These are phyloP conservation scores for Danaus melanippus DNA, from an alignment of 1,140 invertebrate genomes.

Conservation along the genomic window DNA sequence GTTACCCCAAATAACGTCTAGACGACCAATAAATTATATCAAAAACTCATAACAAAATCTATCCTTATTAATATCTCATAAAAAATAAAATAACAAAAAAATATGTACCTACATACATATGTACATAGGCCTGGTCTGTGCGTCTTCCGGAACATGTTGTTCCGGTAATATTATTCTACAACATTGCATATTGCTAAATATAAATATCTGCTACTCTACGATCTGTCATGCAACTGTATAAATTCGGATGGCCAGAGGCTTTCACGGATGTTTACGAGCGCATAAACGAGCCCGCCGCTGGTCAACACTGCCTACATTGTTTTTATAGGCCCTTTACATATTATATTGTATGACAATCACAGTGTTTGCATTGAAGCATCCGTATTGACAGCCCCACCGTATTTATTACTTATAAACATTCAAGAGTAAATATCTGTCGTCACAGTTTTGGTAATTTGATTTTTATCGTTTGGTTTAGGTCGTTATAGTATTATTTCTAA, in stretches of 20 bases:
- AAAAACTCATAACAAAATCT: neutral
- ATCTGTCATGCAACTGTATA: slow-evolving; percentile 17
- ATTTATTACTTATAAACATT: slow-evolving; percentile 2
- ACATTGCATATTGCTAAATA: too few species aligned
- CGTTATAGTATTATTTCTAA: too few species aligned
- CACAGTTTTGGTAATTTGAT: too few species aligned
- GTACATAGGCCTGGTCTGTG: too few species aligned
- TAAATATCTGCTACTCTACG: too few species aligned
- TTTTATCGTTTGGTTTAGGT: too few species aligned
- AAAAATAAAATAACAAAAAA: too few species aligned
- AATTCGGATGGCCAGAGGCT: slow-evolving; percentile 18
- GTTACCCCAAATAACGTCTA: too few species aligned
- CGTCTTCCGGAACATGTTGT: too few species aligned
- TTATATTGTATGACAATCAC: slow-evolving; percentile 4
- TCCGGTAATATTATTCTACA: too few species aligned
- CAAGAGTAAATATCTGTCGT: neutral
- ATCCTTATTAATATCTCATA: too few species aligned
- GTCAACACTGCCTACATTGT: slow-evolving; percentile 25
- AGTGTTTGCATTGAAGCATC: slow-evolving; percentile 5
- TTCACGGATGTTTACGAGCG: slow-evolving; percentile 27
- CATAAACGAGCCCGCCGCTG: slow-evolving; percentile 24
- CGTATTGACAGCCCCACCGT: neutral
- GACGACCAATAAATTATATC: neutral
- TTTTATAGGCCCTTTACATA: slow-evolving; percentile 9
- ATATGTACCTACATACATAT: too few species aligned